These are phyloP conservation scores for Alosa sapidissima DNA, from an alignment of 2,797 vertebrate genomes.

Conservation along the genomic window DNA sequence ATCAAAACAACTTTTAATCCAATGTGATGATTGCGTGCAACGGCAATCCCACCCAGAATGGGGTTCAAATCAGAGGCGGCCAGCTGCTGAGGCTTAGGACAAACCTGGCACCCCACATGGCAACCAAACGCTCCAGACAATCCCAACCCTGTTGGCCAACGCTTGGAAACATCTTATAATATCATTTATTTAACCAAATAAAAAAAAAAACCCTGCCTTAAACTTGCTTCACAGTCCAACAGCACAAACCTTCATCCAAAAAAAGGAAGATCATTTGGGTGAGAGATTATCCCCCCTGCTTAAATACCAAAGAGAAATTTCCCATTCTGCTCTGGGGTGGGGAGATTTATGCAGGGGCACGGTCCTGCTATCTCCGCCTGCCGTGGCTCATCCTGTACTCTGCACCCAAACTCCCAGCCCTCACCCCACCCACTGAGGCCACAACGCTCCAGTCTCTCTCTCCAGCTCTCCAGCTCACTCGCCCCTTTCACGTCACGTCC, in stretches of 20 bases:
- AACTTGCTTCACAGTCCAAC: conserved; percentile 44
- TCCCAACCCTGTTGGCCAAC: conserved; percentile 20
- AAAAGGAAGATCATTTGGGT: conserved; percentile 44
- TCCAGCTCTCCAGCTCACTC: conserved; percentile 35
- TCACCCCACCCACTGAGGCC: conserved; percentile 28
- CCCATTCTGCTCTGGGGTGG: conserved; percentile 48
- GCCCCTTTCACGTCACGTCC: background rate
- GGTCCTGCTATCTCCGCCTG: conserved; percentile 38
- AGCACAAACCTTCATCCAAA: conserved; percentile 44
- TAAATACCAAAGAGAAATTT: conserved; percentile 52
- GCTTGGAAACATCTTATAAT: background rate
- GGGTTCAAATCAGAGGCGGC: conserved; percentile 47
- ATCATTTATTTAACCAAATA: background rate
- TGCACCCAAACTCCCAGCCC: conserved; percentile 34
- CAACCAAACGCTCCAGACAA: conserved; percentile 28
- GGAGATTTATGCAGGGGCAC: conserved; percentile 46
- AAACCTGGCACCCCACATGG: conserved; percentile 34
- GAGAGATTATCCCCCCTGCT: conserved; percentile 50
- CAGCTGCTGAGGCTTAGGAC: conserved; percentile 53
- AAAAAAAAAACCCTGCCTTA: conserved; percentile 24
- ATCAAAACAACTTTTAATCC: conserved; percentile 58
- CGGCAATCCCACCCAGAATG: conserved; percentile 41
- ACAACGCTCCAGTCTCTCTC: conserved; percentile 35
- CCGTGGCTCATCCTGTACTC: conserved; percentile 44
- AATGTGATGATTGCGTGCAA: conserved; percentile 54